phyloP scores from a whole-genome alignment of 2,113 vertebrate genomes.

The Anhinga rufa region DNA sequence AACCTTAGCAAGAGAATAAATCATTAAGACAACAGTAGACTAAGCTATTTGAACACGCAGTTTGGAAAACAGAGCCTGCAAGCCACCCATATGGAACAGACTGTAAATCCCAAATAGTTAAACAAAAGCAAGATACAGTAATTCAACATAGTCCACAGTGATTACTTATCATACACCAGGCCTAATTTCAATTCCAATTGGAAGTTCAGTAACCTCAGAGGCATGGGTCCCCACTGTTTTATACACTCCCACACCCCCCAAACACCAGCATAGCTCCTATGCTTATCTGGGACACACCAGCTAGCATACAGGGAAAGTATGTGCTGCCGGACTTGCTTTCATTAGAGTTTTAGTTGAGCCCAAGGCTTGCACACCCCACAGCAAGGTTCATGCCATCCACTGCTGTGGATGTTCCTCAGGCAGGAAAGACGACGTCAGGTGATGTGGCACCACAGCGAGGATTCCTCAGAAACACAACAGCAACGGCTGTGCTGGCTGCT shows the following conservation, averaged over 20 bases:
- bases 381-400: neutral
- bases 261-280: neutral
- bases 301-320: neutral
- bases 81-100: neutral
- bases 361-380: neutral
- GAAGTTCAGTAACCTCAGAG: neutral
- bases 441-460: rapidly evolving
- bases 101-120: neutral
- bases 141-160: neutral
- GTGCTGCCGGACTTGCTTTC: neutral
- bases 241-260: neutral
- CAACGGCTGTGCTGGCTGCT: neutral
- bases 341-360: neutral
- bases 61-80: neutral
- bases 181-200: neutral
- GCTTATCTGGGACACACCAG: neutral
- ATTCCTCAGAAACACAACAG: neutral
- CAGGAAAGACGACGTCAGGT: neutral
- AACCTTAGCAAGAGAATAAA: neutral
- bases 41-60: neutral
- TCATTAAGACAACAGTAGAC: neutral
- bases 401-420: neutral
- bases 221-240: too few species aligned
- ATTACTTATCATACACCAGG: neutral
- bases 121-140: neutral